Percentiles rank a stretch among this genome's conserved stretches.
phyloP scores from a whole-genome alignment of 2,113 vertebrate genomes.

The Piaya cayana region DNA sequence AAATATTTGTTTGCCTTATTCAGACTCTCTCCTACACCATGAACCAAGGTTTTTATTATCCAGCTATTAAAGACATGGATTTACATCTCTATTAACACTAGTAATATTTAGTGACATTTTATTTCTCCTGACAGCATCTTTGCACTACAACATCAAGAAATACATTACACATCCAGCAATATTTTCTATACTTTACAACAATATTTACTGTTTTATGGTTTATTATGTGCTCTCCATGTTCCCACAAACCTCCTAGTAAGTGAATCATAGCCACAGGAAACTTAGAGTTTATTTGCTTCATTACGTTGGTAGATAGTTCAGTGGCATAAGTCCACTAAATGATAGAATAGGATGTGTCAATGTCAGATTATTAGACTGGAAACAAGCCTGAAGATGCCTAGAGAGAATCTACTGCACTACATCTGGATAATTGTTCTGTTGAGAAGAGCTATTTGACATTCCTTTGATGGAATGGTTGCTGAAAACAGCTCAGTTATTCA shows the following conservation, averaged over 20 bases:
- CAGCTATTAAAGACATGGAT: not conserved
- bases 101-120: not conserved
- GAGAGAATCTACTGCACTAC: not conserved
- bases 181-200: not conserved
- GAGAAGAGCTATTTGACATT: constrained; percentile 32
- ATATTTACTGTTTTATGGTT: not conserved
- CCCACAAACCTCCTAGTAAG: not conserved
- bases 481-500: constrained; percentile 14
- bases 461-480: constrained; percentile 1
- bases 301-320: not conserved
- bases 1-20: not conserved
- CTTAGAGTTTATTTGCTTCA: not conserved
- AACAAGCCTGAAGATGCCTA: constrained; percentile 16
- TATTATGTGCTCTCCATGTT: not conserved
- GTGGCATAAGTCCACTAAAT: not conserved
- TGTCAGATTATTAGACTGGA: constrained; percentile 46
- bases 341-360: not conserved
- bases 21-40: not conserved
- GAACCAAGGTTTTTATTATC: not conserved
- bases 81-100: not conserved
- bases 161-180: not conserved
- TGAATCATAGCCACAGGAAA: accelerated
- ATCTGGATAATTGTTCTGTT: constrained; percentile 35
- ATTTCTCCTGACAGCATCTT: not conserved
- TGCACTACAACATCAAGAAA: not conserved